Percentiles rank a stretch among this genome's conserved stretches.
Conservation (phyloP, 30 jellyfish, hydroid and myxozoan species). For the Turritopsis rubra region DNA sequence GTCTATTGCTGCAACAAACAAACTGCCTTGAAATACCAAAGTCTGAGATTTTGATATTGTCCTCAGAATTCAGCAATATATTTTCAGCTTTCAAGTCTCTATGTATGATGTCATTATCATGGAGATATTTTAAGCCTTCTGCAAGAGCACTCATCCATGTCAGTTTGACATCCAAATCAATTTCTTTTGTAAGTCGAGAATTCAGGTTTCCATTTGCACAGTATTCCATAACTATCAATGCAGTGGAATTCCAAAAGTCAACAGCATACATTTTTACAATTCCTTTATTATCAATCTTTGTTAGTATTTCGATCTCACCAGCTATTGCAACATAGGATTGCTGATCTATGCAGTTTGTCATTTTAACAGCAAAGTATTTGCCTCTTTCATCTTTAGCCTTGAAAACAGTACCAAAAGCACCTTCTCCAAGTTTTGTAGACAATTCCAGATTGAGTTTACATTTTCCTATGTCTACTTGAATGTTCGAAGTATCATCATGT, state of each 20-base stretch:
- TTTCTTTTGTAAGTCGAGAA: not conserved
- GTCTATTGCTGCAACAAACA: not conserved
- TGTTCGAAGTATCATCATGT: not conserved
- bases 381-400: constrained; percentile 43
- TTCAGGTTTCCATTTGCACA: constrained; percentile 55
- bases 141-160: constrained; percentile 57
- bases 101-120: constrained; percentile 35
- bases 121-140: constrained; percentile 34
- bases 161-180: constrained; percentile 1
- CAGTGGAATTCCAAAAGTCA: constrained; percentile 22
- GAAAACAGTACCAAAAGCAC: constrained; percentile 54
- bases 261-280: constrained; percentile 41
- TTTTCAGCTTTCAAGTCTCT: constrained; percentile 65
- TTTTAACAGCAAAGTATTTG: constrained; percentile 32
- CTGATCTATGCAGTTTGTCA: not conserved
- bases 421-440: constrained; percentile 33
- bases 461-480: constrained; percentile 6
- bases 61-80: constrained; percentile 29
- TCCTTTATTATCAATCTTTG: constrained; percentile 18
- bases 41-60: constrained; percentile 47
- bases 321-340: constrained; percentile 23
- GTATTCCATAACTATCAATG: constrained; percentile 44
- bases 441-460: constrained; percentile 15
- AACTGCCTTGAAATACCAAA: constrained; percentile 60
- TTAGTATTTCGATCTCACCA: constrained; percentile 38